These are phyloP conservation scores for Camponotus fellah DNA, from an alignment of 2,888 invertebrate species.

Conservation along the genomic window DNA sequence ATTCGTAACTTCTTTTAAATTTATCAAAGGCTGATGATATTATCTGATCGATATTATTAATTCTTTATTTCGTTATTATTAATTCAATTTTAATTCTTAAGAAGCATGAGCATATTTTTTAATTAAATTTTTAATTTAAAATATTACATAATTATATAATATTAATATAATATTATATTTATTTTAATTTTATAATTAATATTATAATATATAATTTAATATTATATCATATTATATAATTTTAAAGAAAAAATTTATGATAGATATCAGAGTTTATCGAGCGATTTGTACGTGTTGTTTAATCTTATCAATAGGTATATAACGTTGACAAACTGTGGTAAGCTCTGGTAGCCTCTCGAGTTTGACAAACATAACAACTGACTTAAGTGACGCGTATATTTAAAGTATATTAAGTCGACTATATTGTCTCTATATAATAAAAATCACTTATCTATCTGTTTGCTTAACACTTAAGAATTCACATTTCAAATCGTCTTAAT, in stretches of 20 bases:
- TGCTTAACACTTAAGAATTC: slow-evolving; percentile 25
- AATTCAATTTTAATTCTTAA: slow-evolving; percentile 17
- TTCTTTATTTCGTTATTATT: too few species aligned
- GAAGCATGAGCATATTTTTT: not conserved
- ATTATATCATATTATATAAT: not conserved
- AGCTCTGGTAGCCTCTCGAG: slow-evolving; percentile 52
- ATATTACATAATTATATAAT: too few species aligned
- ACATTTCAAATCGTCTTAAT: slow-evolving; percentile 8
- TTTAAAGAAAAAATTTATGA: too few species aligned
- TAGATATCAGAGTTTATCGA: not conserved
- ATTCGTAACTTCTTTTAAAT: not conserved
- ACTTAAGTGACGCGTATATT: not conserved
- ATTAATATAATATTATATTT: not conserved
- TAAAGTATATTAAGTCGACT: slow-evolving; percentile 44
- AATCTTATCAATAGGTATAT: slow-evolving; percentile 56
- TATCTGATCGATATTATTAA: too few species aligned
- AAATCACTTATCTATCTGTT: slow-evolving; percentile 13
- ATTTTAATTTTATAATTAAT: not conserved
- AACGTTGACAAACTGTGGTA: slow-evolving; percentile 58
- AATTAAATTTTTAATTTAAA: not conserved
- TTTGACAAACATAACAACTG: slow-evolving; percentile 59
- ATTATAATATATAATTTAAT: not conserved
- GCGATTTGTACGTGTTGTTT: slow-evolving; percentile 5
- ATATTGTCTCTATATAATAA: not conserved
- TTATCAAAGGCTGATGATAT: not conserved